phyloP scores from a whole-genome alignment of 1,140 invertebrate species.

The Dinoponera quadriceps region DNA sequence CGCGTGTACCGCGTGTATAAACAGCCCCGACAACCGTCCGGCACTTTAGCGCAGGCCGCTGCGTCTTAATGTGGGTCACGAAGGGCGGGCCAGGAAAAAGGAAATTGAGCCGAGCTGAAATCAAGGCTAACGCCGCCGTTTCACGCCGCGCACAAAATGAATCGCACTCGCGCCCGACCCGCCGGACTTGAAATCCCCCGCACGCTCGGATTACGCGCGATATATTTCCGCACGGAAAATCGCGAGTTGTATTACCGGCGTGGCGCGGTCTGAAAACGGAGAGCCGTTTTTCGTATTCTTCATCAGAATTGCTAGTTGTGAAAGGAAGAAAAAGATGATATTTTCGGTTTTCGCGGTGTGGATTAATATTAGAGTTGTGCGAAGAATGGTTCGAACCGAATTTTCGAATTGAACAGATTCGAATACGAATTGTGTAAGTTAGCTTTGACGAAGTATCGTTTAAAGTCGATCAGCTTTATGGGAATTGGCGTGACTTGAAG shows the following conservation, averaged over 20 bases:
- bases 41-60: slow-evolving; percentile 69
- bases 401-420: too few species aligned
- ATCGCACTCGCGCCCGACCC: slow-evolving; percentile 9
- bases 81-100: slow-evolving; percentile 51
- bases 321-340: too few species aligned
- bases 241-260: neutral
- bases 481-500: too few species aligned
- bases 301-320: neutral
- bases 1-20: slow-evolving; percentile 62
- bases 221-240: neutral
- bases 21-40: slow-evolving; percentile 62
- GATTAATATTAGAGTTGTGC: too few species aligned
- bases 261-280: neutral
- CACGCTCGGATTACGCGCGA: neutral
- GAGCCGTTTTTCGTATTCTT: neutral
- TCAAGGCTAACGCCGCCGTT: slow-evolving; percentile 48
- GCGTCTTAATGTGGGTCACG: slow-evolving; percentile 73
- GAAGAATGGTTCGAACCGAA: too few species aligned
- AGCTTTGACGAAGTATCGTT: too few species aligned
- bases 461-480: too few species aligned
- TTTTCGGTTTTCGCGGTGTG: too few species aligned
- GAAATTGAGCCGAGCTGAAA: slow-evolving; percentile 39
- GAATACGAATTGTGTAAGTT: too few species aligned
- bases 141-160: slow-evolving; percentile 21
- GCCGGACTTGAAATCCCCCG: neutral